Base-by-base conservation (phyloP, 2,797 vertebrate species). In the Manis crassicaudata region DNA sequence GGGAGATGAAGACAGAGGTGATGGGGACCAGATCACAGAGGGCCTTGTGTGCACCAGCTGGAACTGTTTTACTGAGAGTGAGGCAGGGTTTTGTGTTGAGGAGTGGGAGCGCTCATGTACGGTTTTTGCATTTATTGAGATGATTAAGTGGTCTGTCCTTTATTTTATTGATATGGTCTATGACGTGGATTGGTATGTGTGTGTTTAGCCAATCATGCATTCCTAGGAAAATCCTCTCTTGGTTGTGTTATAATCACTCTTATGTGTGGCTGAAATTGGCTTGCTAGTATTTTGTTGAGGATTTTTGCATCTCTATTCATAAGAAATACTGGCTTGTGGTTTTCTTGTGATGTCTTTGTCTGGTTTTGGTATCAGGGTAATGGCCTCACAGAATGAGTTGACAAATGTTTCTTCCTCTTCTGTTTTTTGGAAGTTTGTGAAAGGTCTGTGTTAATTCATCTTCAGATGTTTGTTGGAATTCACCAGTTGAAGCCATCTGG, bases 391-490 rank as follows among this genome's bases (percentile, higher is more conserved):
- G 87, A 83, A 62, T 54, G 27, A 76, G 80, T 32, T 82, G 81
- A 77, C 72, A 70, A 72, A 46, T 37, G 14, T 65, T 92, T 40
- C 54, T 94, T 76, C 43, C 46, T 79, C 72, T 80, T 83, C 7
- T 81, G 0, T 29, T 40, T 93, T 95, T 75, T 87, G 85, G 88
- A 96, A 82, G 82, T 58, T 87, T 73, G 63, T 76, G 56, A 92
- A 79, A 65, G 40, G 63, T 92, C 84, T 83, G 87, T 81, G 62
- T 94, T 94, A 52, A 92, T 88, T 95, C 84, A 50, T 89, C 85
- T 95, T 96, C 52, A 92, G 92, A 92, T 29, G 29, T 95, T 96
- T 93, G 88, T 79, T 88, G 88, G 92, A 86, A 75, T 90, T 93
- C 82, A 92, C 54, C 79, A 58, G 52, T 46, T 75, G 81, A 90